Evolutionary conservation across 2,888 invertebrate species (phyloP).

Genomic region (Stenolophus ochropezus): DNA sequence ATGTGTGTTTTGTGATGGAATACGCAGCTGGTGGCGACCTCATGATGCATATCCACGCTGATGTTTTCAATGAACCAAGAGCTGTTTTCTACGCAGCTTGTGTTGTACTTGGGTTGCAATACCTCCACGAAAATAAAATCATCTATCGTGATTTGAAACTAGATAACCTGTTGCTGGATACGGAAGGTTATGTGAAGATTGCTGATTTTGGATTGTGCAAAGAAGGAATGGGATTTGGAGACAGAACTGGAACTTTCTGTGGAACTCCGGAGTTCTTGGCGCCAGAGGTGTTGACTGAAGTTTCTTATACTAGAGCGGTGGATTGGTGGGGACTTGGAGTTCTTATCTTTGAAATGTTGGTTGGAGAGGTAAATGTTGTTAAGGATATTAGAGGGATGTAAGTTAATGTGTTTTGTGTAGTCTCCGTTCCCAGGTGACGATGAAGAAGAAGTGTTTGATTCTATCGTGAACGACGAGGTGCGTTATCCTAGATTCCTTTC

Average conservation of each 20-base stretch:
- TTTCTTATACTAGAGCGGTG: conserved; percentile 98
- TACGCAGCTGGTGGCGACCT: conserved; percentile 99
- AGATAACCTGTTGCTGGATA: conserved; percentile 97
- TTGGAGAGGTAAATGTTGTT: conserved; percentile 86
- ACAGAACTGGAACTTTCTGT: conserved; percentile 98
- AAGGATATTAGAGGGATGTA: not conserved
- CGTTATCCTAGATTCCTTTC: conserved; percentile 98
- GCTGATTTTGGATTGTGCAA: conserved; percentile 99
- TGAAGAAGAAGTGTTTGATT: conserved; percentile 99
- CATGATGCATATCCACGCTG: conserved; percentile 99
- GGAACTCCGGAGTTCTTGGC: conserved; percentile 98
- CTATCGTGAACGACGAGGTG: conserved; percentile 99
- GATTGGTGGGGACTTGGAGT: conserved; percentile 99
- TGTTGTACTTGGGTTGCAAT: conserved; percentile 98
- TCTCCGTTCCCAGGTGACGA: conserved; percentile 99
- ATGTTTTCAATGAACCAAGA: conserved; percentile 97
- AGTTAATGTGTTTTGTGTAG: conserved; percentile 71
- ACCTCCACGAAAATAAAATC: conserved; percentile 98
- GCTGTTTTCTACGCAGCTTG: conserved; percentile 99
- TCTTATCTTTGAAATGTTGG: conserved; percentile 99
- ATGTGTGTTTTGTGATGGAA: conserved; percentile 99
- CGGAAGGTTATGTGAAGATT: conserved; percentile 99
- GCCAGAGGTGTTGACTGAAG: conserved; percentile 98
- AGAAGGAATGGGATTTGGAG: conserved; percentile 99
- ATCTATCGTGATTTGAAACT: conserved; percentile 99